These are phyloP conservation scores for Drosophila fulvimacula DNA, from an alignment of 2,888 invertebrate genomes.

Conservation along the genomic window DNA sequence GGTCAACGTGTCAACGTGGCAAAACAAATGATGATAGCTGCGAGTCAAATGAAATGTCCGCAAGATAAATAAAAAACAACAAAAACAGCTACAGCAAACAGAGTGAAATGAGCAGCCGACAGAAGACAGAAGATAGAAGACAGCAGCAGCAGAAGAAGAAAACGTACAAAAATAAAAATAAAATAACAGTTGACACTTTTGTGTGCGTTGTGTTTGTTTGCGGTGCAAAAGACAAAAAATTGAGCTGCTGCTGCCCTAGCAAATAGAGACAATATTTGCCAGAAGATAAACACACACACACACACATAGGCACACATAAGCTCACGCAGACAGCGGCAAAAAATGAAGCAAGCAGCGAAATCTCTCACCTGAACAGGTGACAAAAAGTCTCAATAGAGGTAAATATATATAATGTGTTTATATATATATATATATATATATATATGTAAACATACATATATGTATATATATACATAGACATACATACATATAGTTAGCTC, in stretches of 20 bases:
- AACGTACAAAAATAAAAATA: conserved; percentile 32
- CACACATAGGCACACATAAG: conserved; percentile 15
- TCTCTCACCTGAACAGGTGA: background rate
- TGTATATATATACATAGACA: background rate
- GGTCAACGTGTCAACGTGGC: conserved; percentile 71
- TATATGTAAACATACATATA: background rate
- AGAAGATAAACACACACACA: conserved; percentile 29
- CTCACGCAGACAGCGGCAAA: background rate
- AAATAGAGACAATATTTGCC: conserved; percentile 67
- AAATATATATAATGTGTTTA: background rate
- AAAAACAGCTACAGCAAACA: conserved; percentile 5
- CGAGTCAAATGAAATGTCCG: conserved; percentile 73
- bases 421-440: too few species aligned
- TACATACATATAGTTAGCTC: background rate
- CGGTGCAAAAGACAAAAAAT: conserved; percentile 35
- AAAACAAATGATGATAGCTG: conserved; percentile 77
- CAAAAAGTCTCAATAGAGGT: background rate
- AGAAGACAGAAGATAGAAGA: background rate
- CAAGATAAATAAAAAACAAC: conserved; percentile 45
- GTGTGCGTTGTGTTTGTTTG: conserved; percentile 30
- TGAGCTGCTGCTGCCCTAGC: conserved; percentile 51
- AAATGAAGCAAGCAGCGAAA: background rate
- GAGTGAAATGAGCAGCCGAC: background rate
- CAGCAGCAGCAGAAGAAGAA: background rate
- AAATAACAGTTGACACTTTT: conserved; percentile 56